phyloP scores from a whole-genome alignment of 1,140 invertebrate species.

The Aphelenchoides fujianensis region DNA sequence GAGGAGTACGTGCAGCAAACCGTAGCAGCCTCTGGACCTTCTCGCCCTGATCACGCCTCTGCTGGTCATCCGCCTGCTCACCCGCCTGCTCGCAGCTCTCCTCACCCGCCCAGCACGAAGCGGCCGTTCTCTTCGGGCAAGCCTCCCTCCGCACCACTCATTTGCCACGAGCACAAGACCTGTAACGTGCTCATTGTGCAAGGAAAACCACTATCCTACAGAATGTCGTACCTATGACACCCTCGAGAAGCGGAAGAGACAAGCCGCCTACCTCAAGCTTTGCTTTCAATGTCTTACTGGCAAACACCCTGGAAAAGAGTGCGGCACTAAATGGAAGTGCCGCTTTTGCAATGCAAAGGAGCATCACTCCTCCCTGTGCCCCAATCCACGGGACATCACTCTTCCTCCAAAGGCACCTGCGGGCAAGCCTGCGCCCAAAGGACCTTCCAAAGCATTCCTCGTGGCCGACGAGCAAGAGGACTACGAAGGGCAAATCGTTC shows the following conservation, averaged over 20 bases:
- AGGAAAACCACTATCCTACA: not conserved
- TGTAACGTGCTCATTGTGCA: not conserved
- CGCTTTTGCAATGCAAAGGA: not conserved
- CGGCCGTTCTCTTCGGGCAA: not conserved
- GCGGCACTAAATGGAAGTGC: not conserved
- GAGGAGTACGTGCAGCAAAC: not conserved
- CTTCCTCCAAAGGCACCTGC: not conserved
- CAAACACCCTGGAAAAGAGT: not conserved
- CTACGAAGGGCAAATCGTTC: no score
- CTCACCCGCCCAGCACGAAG: not conserved
- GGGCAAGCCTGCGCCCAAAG: not conserved
- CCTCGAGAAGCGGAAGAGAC: not conserved
- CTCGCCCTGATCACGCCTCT: no score
- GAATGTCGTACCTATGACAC: not conserved
- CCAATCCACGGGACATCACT: not conserved
- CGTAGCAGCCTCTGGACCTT: not conserved
- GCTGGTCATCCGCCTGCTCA: no score
- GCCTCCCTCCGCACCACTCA: no score
- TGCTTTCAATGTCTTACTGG: not conserved
- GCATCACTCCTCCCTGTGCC: not conserved
- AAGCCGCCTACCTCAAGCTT: not conserved
- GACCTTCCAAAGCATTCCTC: not conserved
- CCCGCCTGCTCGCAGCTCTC: not conserved
- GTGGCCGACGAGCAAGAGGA: no score
- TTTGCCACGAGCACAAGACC: no score